phyloP scores from a whole-genome alignment of 2,888 invertebrate genomes.

The Amiota mariae region DNA sequence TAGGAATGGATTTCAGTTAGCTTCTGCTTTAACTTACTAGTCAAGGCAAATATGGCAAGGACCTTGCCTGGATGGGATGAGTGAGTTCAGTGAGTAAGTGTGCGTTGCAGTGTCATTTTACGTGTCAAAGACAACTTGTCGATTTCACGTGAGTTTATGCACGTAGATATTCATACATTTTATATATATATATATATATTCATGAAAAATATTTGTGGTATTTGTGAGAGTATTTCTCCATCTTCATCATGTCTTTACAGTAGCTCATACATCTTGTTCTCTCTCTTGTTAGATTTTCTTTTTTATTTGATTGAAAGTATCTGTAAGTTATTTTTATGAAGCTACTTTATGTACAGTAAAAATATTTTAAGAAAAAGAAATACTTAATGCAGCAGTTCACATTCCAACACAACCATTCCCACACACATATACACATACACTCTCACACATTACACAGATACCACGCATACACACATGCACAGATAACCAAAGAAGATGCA shows the following conservation, averaged over 20 bases:
- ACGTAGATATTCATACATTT: neutral
- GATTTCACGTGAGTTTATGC: neutral
- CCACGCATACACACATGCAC: neutral
- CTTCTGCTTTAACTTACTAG: neutral
- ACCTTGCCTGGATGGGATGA: neutral
- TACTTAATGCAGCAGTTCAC: slow-evolving; percentile 5
- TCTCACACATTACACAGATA: slow-evolving; percentile 6
- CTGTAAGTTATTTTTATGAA: slow-evolving; percentile 63
- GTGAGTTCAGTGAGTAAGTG: neutral
- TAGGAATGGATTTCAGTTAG: neutral
- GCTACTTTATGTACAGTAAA: slow-evolving; percentile 51
- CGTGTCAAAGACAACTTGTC: slow-evolving; percentile 20
- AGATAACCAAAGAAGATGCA: slow-evolving; percentile 5
- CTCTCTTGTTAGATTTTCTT: slow-evolving; percentile 25
- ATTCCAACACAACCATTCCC: neutral
- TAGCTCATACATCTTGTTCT: slow-evolving; percentile 26
- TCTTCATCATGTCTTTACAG: slow-evolving; percentile 16
- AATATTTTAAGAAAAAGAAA: slow-evolving; percentile 14
- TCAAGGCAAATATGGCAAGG: neutral
- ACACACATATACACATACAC: neutral
- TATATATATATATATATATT: slow-evolving; percentile 52
- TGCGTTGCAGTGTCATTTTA: neutral
- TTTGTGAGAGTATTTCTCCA: slow-evolving; percentile 33
- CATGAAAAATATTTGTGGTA: slow-evolving; percentile 53
- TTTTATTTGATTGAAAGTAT: slow-evolving; percentile 48